Evolutionary conservation across 2,888 invertebrate species (phyloP), one percentile per base, ranked within the genome.

Genomic region (Oligia fasciuncula): DNA sequence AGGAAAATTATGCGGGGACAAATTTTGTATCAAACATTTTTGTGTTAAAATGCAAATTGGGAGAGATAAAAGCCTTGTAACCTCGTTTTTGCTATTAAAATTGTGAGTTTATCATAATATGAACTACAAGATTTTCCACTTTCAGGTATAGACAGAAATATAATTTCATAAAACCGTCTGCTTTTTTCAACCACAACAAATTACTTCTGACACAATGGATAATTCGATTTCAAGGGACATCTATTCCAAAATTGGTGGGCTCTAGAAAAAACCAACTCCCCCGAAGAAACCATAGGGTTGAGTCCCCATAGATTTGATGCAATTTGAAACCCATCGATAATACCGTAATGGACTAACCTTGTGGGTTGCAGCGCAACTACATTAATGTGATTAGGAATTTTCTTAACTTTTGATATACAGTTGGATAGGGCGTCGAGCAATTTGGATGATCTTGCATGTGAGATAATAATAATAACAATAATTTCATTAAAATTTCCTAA

Each of bases 251-350:
- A 83, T 74, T 77, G 81, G 83, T 78, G 79, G 75, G 43, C 63
- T 69, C 69, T 68, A 77, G 65, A 79, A 88, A 84, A 80, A 84
- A 81, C 60, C 73, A 76, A 84, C 88, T 83, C 85, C 85, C 86
- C 82, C 74, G 79, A 83, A 84, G 69, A 77, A 85, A 87, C 83
- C 91, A 88, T 89, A 89, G 93, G 94, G 92, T 91, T 89, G 79
- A 69, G 86, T 95, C 95, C 95, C 95, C 85, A 74, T 76, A 94
- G 95, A 89, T 89, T 90, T 91, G 90, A 93, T 95, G 96, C 96
- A 96, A 96, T 96, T 95, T 94, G 93, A 95, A 95, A 94, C 94
- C 95, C 95, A 96, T 96, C 96, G 94, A 96, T 96, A 95, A 94
- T 94, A 91, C 86, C 86, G 89, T 95, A 95, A 95, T 95, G 94